Base-by-base conservation (phyloP, 2,888 invertebrate species). In the Parascotia fuliginaria region DNA sequence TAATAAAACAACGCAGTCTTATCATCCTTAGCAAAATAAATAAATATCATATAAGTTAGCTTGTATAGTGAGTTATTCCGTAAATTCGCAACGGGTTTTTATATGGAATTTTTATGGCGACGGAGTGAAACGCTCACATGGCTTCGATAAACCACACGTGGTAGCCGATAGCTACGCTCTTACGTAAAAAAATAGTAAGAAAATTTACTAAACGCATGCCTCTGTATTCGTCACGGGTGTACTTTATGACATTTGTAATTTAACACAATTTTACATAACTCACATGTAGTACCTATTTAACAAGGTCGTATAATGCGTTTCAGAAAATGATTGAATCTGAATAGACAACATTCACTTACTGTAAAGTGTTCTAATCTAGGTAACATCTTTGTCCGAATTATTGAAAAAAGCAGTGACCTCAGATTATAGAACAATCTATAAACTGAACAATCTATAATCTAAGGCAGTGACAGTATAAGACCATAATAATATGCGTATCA, bases 121-220 rank as follows among this genome's bases (percentile, higher is more conserved):
- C 83, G 79, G 82, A 82, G 71, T 84, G 81, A 87, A 87, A 65
- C 83, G 79, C 81, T 85, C 84, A 76, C 76, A 80, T 75, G 79
- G 78, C 73, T 54, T 55, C 70, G 88, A 88, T 88, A 87, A 87
- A 71, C 41, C 31, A 66, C 87, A 87, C 85, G 85, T 85, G 87
- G 79, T 37, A 16, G 50, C 57, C 64, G 74, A 67, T 65, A 66
- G 69, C 70, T 70, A 72, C 53, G 66, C 39, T 48, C 51, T 75
- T 73, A 70, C 65, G 73, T 74, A 70, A 74, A 61, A 57, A 65
- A 64, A 66, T 52, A 57, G 47, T 54, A 58, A 42, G 59, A 55
- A 65, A 62, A 47, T 59, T 59, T 60, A 45, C 39, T 56, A 60
- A 57, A 56, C 49, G 45, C 60, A 51, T 50, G 55, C 59, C 52